Conservation (phyloP, 2,888 invertebrate genomes). For the Xylota sylvarum region DNA sequence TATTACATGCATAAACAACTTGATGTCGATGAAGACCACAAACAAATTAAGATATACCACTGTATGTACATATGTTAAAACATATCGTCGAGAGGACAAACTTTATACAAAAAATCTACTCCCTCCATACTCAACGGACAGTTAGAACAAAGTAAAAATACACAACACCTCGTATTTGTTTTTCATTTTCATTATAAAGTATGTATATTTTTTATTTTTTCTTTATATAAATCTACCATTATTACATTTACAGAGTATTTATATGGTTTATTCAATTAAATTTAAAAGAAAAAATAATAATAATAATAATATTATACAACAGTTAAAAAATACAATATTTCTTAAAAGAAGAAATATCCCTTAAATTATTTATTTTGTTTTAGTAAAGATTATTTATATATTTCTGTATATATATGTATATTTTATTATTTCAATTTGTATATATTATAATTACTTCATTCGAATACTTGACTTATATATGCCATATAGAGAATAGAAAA, state of each 20-base stretch:
- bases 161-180: slow-evolving; percentile 9
- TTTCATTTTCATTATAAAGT: slow-evolving; percentile 62
- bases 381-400: slow-evolving; percentile 65
- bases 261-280: slow-evolving; percentile 63
- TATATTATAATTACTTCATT: slow-evolving; percentile 74
- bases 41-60: too few species aligned
- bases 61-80: too few species aligned
- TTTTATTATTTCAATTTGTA: slow-evolving; percentile 21
- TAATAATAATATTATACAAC: slow-evolving; percentile 67
- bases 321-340: slow-evolving; percentile 66
- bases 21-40: too few species aligned
- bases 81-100: too few species aligned
- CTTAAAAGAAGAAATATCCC: slow-evolving; percentile 57
- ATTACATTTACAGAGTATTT: slow-evolving; percentile 76
- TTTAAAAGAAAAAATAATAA: slow-evolving; percentile 56
- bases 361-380: slow-evolving; percentile 51
- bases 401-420: slow-evolving; percentile 47
- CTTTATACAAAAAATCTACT: too few species aligned
- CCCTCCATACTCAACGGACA: too few species aligned
- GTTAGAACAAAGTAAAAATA: neutral
- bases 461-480: slow-evolving; percentile 73
- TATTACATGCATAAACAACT: too few species aligned
- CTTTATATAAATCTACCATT: slow-evolving; percentile 66
- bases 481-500: slow-evolving; percentile 52
- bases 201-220: slow-evolving; percentile 51